Conservation (phyloP, 2,113 vertebrate species). For the Solenodon paradoxus region DNA sequence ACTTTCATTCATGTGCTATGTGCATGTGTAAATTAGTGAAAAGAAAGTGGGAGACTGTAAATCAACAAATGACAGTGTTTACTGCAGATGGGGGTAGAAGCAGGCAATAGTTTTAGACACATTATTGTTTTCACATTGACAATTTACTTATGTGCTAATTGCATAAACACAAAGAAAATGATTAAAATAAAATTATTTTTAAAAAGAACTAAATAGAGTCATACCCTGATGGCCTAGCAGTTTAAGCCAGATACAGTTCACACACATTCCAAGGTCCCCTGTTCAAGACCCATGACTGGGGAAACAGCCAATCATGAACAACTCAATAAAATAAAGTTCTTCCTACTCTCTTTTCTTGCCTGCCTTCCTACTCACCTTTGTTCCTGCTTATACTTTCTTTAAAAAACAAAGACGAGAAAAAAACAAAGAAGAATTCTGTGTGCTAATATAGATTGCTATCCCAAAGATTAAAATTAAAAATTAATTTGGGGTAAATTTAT, state of each 20-base stretch:
- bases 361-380: too few species aligned
- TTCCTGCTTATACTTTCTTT: too few species aligned
- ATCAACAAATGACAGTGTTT: background rate
- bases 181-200: background rate
- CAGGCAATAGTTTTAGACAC: background rate
- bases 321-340: too few species aligned
- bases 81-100: background rate
- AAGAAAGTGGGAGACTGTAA: background rate
- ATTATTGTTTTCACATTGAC: background rate
- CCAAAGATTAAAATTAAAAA: constrained; percentile 39
- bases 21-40: background rate
- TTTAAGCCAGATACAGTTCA: too few species aligned
- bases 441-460: background rate
- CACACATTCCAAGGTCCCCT: too few species aligned
- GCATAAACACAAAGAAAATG: background rate
- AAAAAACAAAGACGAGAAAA: too few species aligned
- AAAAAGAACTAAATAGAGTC: background rate
- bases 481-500: background rate
- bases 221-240: too few species aligned
- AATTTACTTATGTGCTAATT: background rate
- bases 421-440: too few species aligned
- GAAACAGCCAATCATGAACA: too few species aligned
- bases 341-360: too few species aligned
- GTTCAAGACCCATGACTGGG: too few species aligned
- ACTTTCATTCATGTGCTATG: too few species aligned